Base-by-base conservation (phyloP, 2,797 vertebrate genomes). In the Peromyscus attwateri region DNA sequence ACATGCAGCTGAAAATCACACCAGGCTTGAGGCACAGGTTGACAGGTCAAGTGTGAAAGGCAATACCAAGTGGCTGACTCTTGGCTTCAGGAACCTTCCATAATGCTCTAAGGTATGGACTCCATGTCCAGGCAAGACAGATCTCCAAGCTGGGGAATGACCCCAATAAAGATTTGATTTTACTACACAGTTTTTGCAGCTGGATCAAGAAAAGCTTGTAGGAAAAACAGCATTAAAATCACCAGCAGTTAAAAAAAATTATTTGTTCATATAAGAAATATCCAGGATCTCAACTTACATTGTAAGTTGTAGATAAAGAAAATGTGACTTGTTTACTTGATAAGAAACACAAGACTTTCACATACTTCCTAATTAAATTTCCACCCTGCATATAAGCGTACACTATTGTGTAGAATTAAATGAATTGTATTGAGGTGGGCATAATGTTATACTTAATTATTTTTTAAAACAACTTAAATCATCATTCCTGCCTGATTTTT, bases 301-400 rank as follows among this genome's bases (percentile, higher is more conserved):
- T 92, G 66, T 85, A n/a, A n/a, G 71, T 16, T 62, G 49, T 0
- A 85, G n/a, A n/a, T 79, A 62, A 85, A 49, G 25, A 27, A 46
- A n/a, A 17, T 77, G 13, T n/a, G 9, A 49, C 3, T 19, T 52
- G 3, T 3, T 87, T 84, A n/a, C n/a, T 31, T 77, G 34, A 17
- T 62, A 66, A 91, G 84, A 94, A 89, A n/a, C 31, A 83, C 68
- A 88, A 83, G 19, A 80, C 80, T 6, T 40, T 87, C 34, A 55
- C 25, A 21, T 94, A 55, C 64, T 34, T 96, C 77, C 1, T 89
- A n/a, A 84, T 29, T 79, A 62, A 66, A 71, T 66, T 80, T 31
- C 0, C 25, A 0, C 5, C 19, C 8, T 62, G 0, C 10, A 68
- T 37, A 62, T 60, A 31, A 89, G 37, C 8, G n/a, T 11, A 73